Conservation (phyloP, 2,888 invertebrate species). For the Epinotia ramella region DNA sequence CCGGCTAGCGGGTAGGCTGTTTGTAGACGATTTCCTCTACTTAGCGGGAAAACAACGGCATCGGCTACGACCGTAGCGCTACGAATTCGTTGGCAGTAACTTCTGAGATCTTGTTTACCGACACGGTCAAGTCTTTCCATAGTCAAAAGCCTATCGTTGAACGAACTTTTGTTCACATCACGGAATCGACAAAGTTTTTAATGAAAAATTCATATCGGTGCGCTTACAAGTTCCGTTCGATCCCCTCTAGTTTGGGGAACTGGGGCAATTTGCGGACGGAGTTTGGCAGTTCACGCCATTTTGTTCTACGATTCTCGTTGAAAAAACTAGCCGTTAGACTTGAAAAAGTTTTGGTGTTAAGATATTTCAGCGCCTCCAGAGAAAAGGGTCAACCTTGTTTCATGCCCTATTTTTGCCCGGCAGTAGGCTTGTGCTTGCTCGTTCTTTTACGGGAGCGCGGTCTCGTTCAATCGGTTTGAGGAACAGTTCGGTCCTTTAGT, state of each 20-base stretch:
- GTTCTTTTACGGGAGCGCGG: no score
- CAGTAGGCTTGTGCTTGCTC: no score
- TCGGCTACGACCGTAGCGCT: no score
- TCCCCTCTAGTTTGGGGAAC: conserved; percentile 27
- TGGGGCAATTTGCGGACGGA: conserved; percentile 32
- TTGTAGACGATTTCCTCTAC: no score
- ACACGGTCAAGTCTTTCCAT: background rate
- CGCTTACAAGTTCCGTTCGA: conserved; percentile 25
- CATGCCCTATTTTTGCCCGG: no score
- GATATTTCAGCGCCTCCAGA: background rate
- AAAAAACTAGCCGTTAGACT: conserved; percentile 20
- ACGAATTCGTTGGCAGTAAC: no score
- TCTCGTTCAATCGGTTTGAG: no score
- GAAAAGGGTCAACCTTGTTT: no score
- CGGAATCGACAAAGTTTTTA: conserved; percentile 29
- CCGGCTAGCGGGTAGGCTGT: no score
- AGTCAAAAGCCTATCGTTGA: conserved; percentile 1
- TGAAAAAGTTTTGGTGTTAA: conserved; percentile 12
- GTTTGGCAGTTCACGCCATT: conserved; percentile 18
- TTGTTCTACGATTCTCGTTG: background rate
- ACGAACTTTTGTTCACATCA: conserved; percentile 1
- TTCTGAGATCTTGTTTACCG: no score
- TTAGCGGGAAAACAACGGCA: no score
- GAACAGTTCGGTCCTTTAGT: no score
- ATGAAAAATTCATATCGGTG: conserved; percentile 36